Evolutionary conservation across 23 tunicate genomes (phyloP), one percentile per base, ranked within the genome.

Genomic region (Aplidium turbinatum): DNA sequence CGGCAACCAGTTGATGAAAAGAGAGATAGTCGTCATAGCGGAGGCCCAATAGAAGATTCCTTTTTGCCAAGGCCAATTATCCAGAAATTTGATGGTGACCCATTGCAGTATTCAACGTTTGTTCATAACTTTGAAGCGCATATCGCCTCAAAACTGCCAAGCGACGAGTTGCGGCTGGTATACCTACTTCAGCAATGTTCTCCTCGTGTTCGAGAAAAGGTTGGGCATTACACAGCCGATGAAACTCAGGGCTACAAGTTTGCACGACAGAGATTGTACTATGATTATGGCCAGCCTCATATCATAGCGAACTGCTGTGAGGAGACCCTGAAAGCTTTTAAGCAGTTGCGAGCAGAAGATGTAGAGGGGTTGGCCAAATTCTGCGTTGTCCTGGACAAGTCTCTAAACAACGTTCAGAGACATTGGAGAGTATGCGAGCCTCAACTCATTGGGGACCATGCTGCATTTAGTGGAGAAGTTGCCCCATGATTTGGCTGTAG

Each of bases 251-350:
- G 64, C 31, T 57, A 57, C 64, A 34, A 35, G 16, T 35, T 29
- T 34, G 64, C 64, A 3, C 64, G 64, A 3, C 64, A 57, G 31
- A 57, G 31, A 35, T 35, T 57, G 3, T 57, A 29, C 5, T 35
- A 57, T 3, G 64, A 57, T 4, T 57, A 57, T 35, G 64, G 64
- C 30, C 64, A 57, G 30, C 64, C 64, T n/a, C 64, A 57, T 35
- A 57, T 57, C 1, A 57, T 57, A 19, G 64, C 64, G 30, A 57
- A 57, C 5, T 34, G 35, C 31, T 57, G 64, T 57, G 30, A 57
- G 64, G 35, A 57, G 64, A 34, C 11, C 31, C 23, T 57, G 31
- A 57, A 57, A 35, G 31, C 30, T 34, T 29, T 34, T 57, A 34
- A 34, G 30, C 64, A 35, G 3, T 57, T 57, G 31, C 30, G 31